A percentile compares a stretch with the other conserved stretches of the same genome.
These are phyloP conservation scores for Nezara viridula DNA, from an alignment of 2,888 invertebrate species.

Conservation along the genomic window DNA sequence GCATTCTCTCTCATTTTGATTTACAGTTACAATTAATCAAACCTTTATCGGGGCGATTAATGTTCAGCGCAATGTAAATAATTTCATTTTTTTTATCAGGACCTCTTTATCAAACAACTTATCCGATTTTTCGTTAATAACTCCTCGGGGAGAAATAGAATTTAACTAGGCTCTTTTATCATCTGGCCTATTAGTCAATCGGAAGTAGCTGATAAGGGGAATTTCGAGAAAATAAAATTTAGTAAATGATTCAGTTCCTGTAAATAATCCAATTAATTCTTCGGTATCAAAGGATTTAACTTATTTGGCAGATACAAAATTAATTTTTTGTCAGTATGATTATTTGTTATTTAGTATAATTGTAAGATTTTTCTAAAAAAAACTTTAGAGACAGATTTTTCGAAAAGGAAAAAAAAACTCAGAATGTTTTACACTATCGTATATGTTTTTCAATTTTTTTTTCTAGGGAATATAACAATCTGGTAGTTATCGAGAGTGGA, in stretches of 20 bases:
- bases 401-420: too few relatives aligned
- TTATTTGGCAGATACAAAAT: neutral
- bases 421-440: too few relatives aligned
- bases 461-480: too few relatives aligned
- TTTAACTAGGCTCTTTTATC: conserved; percentile 9
- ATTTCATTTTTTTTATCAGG: conserved; percentile 27
- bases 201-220: neutral
- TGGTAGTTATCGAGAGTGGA: too few relatives aligned
- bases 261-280: neutral
- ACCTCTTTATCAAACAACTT: neutral
- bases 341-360: too few relatives aligned
- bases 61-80: conserved; percentile 42
- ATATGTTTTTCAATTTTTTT: too few relatives aligned
- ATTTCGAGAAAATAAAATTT: neutral
- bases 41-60: conserved; percentile 41
- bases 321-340: too few relatives aligned
- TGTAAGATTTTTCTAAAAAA: too few relatives aligned
- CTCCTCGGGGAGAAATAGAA: neutral
- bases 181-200: neutral
- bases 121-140: conserved; percentile 26
- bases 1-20: neutral
- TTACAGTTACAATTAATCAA: conserved; percentile 48
- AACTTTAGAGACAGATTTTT: too few relatives aligned
- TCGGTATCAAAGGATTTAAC: neutral
- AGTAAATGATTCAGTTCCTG: neutral